Evolutionary conservation across 2,888 invertebrate genomes (phyloP), one percentile per base, ranked within the genome.

Genomic region (Dolichomitus sp.): DNA sequence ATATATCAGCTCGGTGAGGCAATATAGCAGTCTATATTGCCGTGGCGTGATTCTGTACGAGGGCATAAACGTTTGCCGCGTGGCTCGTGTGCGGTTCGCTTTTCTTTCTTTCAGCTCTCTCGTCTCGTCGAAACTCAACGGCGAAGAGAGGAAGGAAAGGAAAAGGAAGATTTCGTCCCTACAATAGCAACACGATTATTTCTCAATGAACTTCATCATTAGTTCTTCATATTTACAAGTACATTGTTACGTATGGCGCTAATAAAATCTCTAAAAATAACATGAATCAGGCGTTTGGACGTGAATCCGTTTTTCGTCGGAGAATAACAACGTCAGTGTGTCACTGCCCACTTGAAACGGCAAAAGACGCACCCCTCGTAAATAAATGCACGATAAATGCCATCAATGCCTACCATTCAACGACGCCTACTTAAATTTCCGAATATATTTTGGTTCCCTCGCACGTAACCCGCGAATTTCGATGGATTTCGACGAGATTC

Each of bases 1-100:
- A 87, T 90, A 89, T 85, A 90, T 90, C 89, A 90, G 86, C 72
- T 84, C 86, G 84, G 77, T 85, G 86, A 88, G 85, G 87, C 85
- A 87, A 89, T 90, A 89, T 87, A 90, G 84, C 85, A 89, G 90
- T 89, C 90, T 90, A 89, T 90, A 90, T 88, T 89, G 87, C 85
- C 76, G 33, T 23, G 54, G 65, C 65, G 65, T 65, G 82, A 79
- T 82, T 79, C 54, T 74, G 59, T 65, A 74, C 65, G 82, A 79
- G 69, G 50, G 69, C 65, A 82, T 82, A 82, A 82, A 78, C 63
- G 74, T 79, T 82, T 52, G 82, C 69, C 68, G 74, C 68, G 77
- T 48, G 37, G 33, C 72, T 79, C 79, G 19, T 69, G 82, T 63
- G 70, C 48, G 65, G 45, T 78, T 85, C 81, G 54, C 68, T 23